These are phyloP conservation scores for Amphiprion clarkii DNA, from an alignment of 2,797 vertebrate genomes.

Conservation along the genomic window DNA sequence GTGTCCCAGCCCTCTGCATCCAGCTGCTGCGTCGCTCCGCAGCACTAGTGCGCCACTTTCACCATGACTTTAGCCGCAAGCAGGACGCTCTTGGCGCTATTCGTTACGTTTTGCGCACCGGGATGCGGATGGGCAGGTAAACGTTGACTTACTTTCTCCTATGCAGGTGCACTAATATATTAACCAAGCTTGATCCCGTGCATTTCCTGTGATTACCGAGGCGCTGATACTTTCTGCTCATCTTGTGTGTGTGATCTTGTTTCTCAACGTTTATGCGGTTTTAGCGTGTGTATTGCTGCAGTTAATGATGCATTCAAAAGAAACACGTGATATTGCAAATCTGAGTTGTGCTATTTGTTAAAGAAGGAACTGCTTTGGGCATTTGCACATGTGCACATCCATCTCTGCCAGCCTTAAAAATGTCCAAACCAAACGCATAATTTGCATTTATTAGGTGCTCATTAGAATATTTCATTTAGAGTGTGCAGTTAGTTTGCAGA, in stretches of 20 bases:
- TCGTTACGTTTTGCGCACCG: conserved; percentile 80
- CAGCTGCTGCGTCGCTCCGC: conserved; percentile 76
- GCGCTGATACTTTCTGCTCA: not conserved
- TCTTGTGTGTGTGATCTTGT: not conserved
- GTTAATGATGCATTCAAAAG: not conserved
- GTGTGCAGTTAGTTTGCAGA: not conserved
- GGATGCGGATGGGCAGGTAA: conserved; percentile 82
- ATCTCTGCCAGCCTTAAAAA: not conserved
- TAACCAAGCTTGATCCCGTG: not conserved
- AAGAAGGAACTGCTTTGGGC: not conserved
- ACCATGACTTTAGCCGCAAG: conserved; percentile 84
- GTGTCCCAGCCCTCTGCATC: conserved; percentile 71
- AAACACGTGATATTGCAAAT: not conserved
- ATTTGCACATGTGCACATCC: not conserved
- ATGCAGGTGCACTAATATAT: conserved; percentile 31
- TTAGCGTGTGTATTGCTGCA: not conserved
- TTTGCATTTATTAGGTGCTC: not conserved
- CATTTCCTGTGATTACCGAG: not conserved
- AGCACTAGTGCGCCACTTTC: conserved; percentile 73
- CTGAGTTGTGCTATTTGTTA: not conserved
- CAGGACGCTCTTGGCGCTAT: conserved; percentile 84
- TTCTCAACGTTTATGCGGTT: not conserved
- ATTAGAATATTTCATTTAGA: not conserved
- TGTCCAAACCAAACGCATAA: no score
- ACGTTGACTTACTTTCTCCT: conserved; percentile 12